Base-by-base conservation (phyloP, 2,113 vertebrate genomes). In the Danionella cerebrum region DNA sequence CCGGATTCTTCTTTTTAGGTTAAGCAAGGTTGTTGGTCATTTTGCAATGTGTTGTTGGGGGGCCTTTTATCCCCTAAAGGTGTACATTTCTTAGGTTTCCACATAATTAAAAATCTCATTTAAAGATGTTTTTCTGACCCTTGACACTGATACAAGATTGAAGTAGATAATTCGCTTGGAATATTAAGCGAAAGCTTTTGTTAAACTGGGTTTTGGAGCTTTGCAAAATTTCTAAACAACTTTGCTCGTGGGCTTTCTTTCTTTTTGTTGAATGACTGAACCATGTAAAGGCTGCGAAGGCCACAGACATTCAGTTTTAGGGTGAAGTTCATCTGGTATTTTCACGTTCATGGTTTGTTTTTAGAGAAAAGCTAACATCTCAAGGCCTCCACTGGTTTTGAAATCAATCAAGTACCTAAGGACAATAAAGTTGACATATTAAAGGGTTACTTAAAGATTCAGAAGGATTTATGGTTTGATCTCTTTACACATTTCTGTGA, bases 1-100 rank as follows among this genome's bases (percentile, higher is more conserved):
- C 79, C 76, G 73, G 62, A 66, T 66, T 82, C 65, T 74, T 85
- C 80, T 80, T 74, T 83, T 84, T 80, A 69, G 64, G 60, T 47
- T 64, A 12, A 74, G 44, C 45, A 6, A 76, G 67, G 76, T 80
- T 62, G 77, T 70, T 76, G 82, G 83, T 84, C 84, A 85, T 78
- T 83, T 80, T 69, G 65, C 48, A 51, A 54, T 38, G 65, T 82
- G 80, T 80, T 54, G 76, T 48, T 64, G 12, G 79, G 75, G 6
- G 33, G n/a, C n/a, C 14, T 58, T 16, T 53, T 44, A 54, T 80
- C 63, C 77, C 81, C 79, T 33, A 48, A 25, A 82, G 81, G 76
- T 71, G 55, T 67, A 70, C 48, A 39, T 70, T 66, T 52, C 31
- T 45, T 27, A 45, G 18, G 31, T 74, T 60, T 66, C 38, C 31